A percentile compares a stretch with the other conserved stretches of the same genome.
Evolutionary conservation across 2,888 invertebrate species (phyloP).

Genomic region (Arrhopalites spinosus): DNA sequence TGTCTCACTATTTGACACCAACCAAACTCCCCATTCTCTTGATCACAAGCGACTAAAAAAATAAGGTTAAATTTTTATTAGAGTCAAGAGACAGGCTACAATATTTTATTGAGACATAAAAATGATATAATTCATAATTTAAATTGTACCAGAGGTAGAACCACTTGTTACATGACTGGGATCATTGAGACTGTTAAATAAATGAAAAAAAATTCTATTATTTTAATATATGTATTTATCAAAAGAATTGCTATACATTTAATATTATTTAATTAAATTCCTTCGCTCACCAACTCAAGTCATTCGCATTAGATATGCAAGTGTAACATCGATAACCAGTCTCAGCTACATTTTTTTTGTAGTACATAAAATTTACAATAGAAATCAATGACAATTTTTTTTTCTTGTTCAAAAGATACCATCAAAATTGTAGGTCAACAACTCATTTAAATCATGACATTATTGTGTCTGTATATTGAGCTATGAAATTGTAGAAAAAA

Average conservation of each 20-base stretch:
- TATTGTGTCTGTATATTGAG: background rate
- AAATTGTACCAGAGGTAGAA: background rate
- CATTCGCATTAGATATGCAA: background rate
- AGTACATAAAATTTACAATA: background rate
- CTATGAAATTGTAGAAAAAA: too few relatives aligned
- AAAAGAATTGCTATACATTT: too few relatives aligned
- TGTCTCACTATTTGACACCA: conserved; percentile 22
- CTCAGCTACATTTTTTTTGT: background rate
- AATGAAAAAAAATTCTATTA: too few relatives aligned
- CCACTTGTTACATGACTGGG: background rate
- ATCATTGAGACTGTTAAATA: conserved; percentile 4
- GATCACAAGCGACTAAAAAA: conserved; percentile 12
- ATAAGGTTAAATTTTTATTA: too few relatives aligned
- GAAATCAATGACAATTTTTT: background rate
- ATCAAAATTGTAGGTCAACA: background rate
- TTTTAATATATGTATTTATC: too few relatives aligned
- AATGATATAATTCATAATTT: too few relatives aligned
- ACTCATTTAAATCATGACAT: background rate
- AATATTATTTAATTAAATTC: too few relatives aligned
- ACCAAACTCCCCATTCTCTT: conserved; percentile 28
- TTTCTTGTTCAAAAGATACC: background rate
- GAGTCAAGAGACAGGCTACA: too few relatives aligned
- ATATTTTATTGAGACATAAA: too few relatives aligned
- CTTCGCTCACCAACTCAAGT: too few relatives aligned
- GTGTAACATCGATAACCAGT: conserved; percentile 25